Evolutionary conservation across 2,797 vertebrate genomes (phyloP), one percentile per base, ranked within the genome.

Genomic region (Cryptoprocta ferox): DNA sequence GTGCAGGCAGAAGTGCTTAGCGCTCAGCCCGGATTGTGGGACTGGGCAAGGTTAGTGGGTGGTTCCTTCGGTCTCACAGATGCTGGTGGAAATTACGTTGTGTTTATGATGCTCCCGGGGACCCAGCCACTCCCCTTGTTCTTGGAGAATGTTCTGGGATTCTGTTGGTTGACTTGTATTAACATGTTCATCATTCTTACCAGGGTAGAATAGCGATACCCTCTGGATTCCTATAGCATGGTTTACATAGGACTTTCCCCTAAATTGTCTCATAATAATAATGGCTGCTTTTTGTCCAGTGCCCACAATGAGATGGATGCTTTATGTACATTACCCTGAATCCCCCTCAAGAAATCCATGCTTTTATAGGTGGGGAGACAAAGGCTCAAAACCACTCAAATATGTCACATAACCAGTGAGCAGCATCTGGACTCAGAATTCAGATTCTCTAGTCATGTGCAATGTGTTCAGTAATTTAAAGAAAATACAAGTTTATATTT

Each of bases 221-320:
- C 42, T 53, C 21, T 18, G 28, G 63, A 2, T 37, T 50, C 45
- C 8, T 15, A 2, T 0, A 26, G 75, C 61, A 5, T 0, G 0
- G 39, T 80, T 53, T 61, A 35, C 71, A 24, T 4, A 42, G 86
- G 28, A 50, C 83, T 89, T 70, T 28, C 45, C 42, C 61, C 71
- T 48, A 18, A 82, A 30, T 81, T 24, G 7, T 75, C 50, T 83
- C 75, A 19, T 45, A 30, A 3, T 37, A 21, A 35, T 30, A 24
- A 48, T 73, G 53, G 8, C 28, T 80, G n/a, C 75, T 42, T 35
- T 39, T 73, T 5, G 56, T 39, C 2, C 0, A 21, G 13, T n/a
- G 28, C 50, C 56, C 39, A 32, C 59, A 37, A 5, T 19, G 61
- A 66, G 50, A 24, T 53, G n/a, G 10, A 3, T 35, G 24, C 18